These are phyloP conservation scores for Illadopsis cleaveri DNA, from an alignment of 2,113 vertebrate species.

Conservation along the genomic window DNA sequence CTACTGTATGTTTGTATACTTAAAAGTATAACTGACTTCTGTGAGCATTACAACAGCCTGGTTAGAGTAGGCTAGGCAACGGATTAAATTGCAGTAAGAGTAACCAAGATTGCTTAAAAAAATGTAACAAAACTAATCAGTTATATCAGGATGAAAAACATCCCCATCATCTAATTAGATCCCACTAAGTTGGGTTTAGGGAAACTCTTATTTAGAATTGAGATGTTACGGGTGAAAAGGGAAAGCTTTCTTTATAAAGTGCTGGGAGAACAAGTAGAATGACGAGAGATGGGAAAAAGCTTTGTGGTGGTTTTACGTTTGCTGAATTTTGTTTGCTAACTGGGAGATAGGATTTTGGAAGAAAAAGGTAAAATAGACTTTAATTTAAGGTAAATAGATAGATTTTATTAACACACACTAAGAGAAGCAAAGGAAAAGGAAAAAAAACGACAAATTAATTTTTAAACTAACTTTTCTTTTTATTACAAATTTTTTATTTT, in stretches of 20 bases:
- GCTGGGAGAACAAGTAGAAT: background rate
- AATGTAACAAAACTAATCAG: background rate
- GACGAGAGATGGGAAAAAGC: background rate
- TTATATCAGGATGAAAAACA: background rate
- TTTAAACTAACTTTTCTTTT: too few relatives aligned
- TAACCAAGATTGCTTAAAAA: background rate
- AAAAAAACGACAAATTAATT: too few relatives aligned
- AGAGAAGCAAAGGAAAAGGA: too few relatives aligned
- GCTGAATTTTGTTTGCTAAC: too few relatives aligned
- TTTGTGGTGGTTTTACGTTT: too few relatives aligned
- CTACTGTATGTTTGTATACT: background rate
- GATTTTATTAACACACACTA: too few relatives aligned
- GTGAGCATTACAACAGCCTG: background rate
- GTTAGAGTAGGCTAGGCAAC: background rate
- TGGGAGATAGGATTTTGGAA: too few relatives aligned
- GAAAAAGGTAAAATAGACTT: too few relatives aligned
- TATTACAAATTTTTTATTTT: too few relatives aligned
- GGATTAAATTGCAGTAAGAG: background rate
- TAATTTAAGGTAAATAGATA: too few relatives aligned
- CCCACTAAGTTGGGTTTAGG: background rate
- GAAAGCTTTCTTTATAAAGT: background rate
- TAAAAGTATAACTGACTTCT: background rate
- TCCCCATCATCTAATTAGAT: background rate
- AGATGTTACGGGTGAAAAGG: background rate
- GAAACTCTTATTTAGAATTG: background rate